Evolutionary conservation across 2,888 invertebrate genomes (phyloP).

Genomic region (Rapana venosa): DNA sequence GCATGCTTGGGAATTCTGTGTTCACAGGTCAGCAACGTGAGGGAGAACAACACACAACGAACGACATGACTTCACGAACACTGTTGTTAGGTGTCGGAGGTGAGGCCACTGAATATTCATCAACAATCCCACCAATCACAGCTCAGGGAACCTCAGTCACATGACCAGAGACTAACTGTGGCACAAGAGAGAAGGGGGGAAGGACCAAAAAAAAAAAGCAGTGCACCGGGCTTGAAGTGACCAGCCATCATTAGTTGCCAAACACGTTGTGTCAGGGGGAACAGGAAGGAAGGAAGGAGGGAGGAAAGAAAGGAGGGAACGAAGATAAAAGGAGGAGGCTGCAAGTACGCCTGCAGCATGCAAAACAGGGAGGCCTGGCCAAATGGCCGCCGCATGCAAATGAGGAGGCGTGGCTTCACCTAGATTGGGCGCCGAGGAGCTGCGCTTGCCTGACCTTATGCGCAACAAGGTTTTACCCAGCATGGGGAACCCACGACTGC

Average conservation of each 20-base stretch:
- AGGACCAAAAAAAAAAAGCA: not conserved
- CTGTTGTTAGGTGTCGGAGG: not conserved
- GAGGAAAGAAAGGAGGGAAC: not conserved
- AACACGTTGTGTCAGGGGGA: not conserved
- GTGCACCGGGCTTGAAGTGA: not conserved
- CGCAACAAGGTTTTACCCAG: slow-evolving; percentile 85
- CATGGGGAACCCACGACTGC: slow-evolving; percentile 68
- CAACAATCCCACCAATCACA: not conserved
- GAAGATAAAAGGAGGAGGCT: slow-evolving; percentile 13
- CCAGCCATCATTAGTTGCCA: slow-evolving; percentile 32
- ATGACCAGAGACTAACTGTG: not conserved
- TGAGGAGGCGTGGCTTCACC: slow-evolving; percentile 81
- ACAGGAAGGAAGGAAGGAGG: slow-evolving; percentile 18
- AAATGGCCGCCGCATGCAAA: slow-evolving; percentile 41
- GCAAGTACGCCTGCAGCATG: slow-evolving; percentile 29
- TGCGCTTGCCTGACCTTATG: slow-evolving; percentile 82
- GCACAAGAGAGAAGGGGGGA: not conserved
- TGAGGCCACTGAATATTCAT: not conserved
- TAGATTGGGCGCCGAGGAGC: slow-evolving; percentile 94
- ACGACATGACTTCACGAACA: not conserved
- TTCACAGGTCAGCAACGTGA: too few species aligned
- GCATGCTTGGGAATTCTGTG: too few species aligned
- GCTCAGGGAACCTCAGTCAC: not conserved
- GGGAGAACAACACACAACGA: not conserved
- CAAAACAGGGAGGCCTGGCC: slow-evolving; percentile 22